Percentiles rank a stretch among this genome's conserved stretches.
These are phyloP conservation scores for Drosophila repletoides DNA, from an alignment of 1,140 invertebrate genomes.

Conservation along the genomic window DNA sequence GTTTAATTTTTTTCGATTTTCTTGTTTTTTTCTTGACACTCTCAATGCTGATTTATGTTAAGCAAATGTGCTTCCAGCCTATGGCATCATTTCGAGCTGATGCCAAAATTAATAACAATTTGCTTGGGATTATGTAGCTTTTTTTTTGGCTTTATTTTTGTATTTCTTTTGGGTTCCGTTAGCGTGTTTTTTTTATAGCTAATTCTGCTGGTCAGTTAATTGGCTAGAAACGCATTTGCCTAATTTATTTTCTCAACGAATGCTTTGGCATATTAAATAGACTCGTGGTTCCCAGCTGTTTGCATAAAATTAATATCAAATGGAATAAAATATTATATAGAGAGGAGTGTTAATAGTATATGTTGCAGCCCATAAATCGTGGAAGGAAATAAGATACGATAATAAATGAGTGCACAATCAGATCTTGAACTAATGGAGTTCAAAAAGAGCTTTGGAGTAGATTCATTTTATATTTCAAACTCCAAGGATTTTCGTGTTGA, in stretches of 20 bases:
- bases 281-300: constrained; percentile 11
- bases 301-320: constrained; percentile 22
- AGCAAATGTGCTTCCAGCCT: constrained; percentile 40
- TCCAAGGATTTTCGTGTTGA: too few relatives aligned
- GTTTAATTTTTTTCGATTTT: too few relatives aligned
- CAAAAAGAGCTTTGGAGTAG: too few relatives aligned
- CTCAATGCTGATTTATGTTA: constrained; percentile 37
- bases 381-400: constrained; percentile 1
- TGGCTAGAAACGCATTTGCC: constrained; percentile 27
- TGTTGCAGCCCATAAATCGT: constrained; percentile 3
- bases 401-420: background rate
- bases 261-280: constrained; percentile 24
- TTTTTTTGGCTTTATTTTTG: background rate
- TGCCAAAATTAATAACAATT: constrained; percentile 59
- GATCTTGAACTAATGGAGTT: too few relatives aligned
- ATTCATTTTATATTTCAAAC: too few relatives aligned
- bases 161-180: background rate
- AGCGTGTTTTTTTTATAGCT: background rate
- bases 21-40: background rate
- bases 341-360: constrained; percentile 11
- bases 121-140: constrained; percentile 1
- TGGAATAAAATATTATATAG: constrained; percentile 10
- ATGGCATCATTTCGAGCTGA: constrained; percentile 49
- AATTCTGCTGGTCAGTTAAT: constrained; percentile 4
- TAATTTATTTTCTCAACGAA: constrained; percentile 24